phyloP scores from a whole-genome alignment of 2,888 invertebrate genomes.

The Athalia circularis region DNA sequence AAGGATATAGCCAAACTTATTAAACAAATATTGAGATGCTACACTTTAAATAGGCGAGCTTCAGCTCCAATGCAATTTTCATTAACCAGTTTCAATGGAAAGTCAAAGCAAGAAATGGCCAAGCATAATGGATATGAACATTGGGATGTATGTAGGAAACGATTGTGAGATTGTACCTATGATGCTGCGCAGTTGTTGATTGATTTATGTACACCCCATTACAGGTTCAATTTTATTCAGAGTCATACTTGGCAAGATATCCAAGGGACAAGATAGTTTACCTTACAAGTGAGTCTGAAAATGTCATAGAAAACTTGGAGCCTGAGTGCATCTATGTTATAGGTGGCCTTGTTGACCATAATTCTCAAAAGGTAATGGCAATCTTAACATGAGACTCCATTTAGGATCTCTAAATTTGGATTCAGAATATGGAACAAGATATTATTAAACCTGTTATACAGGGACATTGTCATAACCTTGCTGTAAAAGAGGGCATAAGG shows the following conservation, averaged over 20 bases:
- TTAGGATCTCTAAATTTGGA: neutral
- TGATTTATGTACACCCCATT: slow-evolving; percentile 49
- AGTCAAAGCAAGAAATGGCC: slow-evolving; percentile 83
- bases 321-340: slow-evolving; percentile 92
- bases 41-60: slow-evolving; percentile 91
- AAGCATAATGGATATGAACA: slow-evolving; percentile 91
- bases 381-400: slow-evolving; percentile 20
- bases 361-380: slow-evolving; percentile 87
- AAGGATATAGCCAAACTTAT: slow-evolving; percentile 92
- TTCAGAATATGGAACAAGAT: neutral
- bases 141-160: slow-evolving; percentile 87
- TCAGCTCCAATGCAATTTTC: slow-evolving; percentile 87
- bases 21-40: slow-evolving; percentile 93
- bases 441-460: slow-evolving; percentile 65
- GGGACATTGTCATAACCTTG: slow-evolving; percentile 91
- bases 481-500: slow-evolving; percentile 83
- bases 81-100: slow-evolving; percentile 87
- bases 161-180: slow-evolving; percentile 13
- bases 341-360: slow-evolving; percentile 98
- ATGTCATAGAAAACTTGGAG: slow-evolving; percentile 85
- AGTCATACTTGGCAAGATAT: slow-evolving; percentile 83
- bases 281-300: slow-evolving; percentile 95
- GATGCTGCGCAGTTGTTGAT: too few species aligned
- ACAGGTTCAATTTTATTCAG: slow-evolving; percentile 83
- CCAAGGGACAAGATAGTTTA: slow-evolving; percentile 89